A percentile compares a stretch with the other conserved stretches of the same genome.
Conservation (phyloP, 2,888 invertebrate genomes). For the Microchrysa polita region DNA sequence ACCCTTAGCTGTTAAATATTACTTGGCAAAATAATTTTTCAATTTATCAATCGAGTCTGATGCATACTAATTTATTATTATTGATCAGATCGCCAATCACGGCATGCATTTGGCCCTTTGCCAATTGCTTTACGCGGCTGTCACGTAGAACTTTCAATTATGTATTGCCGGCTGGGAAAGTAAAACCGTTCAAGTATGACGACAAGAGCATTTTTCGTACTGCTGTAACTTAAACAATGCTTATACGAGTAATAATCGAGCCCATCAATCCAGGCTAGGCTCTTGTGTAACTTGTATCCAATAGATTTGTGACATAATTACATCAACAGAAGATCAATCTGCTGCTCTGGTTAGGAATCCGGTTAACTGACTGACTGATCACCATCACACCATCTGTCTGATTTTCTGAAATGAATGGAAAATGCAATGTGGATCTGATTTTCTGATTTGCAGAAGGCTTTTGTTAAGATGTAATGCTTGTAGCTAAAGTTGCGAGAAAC, state of each 20-base stretch:
- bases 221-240: neutral
- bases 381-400: constrained; percentile 1
- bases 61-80: no score
- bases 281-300: constrained; percentile 23
- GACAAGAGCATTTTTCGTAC: constrained; percentile 6
- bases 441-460: neutral
- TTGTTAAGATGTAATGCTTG: neutral
- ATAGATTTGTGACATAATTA: constrained; percentile 31
- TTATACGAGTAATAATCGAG: neutral
- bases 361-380: constrained; percentile 6
- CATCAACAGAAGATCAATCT: neutral
- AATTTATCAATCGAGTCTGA: no score
- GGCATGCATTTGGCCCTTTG: neutral
- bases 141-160: constrained; percentile 10
- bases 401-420: neutral
- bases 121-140: neutral
- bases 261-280: neutral
- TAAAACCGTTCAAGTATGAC: constrained; percentile 5
- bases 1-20: no score
- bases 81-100: no score
- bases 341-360: constrained; percentile 8
- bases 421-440: neutral
- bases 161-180: constrained; percentile 8
- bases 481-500: neutral
- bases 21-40: no score